Conservation (phyloP, 1,140 invertebrate species). For the Cyclina sinensis region DNA sequence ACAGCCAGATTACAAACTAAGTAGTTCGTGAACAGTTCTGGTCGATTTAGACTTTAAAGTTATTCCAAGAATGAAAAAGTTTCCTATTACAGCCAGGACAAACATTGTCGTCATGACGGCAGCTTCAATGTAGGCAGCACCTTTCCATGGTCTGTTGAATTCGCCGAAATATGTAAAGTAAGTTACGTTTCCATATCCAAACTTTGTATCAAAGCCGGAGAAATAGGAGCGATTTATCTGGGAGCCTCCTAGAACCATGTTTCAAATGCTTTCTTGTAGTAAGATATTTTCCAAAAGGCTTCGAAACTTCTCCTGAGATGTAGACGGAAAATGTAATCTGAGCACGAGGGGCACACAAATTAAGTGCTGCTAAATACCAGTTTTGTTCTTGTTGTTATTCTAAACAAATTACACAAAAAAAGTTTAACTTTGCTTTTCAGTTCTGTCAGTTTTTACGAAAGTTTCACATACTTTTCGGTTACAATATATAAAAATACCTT, state of each 20-base stretch:
- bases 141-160: slow-evolving; percentile 76
- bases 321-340: too few species aligned
- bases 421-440: too few species aligned
- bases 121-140: slow-evolving; percentile 73
- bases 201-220: slow-evolving; percentile 64
- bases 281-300: too few species aligned
- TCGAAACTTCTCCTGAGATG: too few species aligned
- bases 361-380: too few species aligned
- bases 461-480: too few species aligned
- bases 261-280: background rate
- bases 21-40: slow-evolving; percentile 77
- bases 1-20: slow-evolving; percentile 80
- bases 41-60: slow-evolving; percentile 71
- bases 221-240: slow-evolving; percentile 76
- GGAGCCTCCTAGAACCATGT: background rate
- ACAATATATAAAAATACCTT: too few species aligned
- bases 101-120: slow-evolving; percentile 72
- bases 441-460: too few species aligned
- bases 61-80: slow-evolving; percentile 73
- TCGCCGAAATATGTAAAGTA: slow-evolving; percentile 82
- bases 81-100: slow-evolving; percentile 82
- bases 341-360: too few species aligned
- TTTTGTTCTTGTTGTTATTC: too few species aligned
- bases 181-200: slow-evolving; percentile 76
- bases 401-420: too few species aligned